Evolutionary conservation across 37 sponge, comb jelly and placozoan species (phyloP).

Genomic region (Dysidea cf. avara): DNA sequence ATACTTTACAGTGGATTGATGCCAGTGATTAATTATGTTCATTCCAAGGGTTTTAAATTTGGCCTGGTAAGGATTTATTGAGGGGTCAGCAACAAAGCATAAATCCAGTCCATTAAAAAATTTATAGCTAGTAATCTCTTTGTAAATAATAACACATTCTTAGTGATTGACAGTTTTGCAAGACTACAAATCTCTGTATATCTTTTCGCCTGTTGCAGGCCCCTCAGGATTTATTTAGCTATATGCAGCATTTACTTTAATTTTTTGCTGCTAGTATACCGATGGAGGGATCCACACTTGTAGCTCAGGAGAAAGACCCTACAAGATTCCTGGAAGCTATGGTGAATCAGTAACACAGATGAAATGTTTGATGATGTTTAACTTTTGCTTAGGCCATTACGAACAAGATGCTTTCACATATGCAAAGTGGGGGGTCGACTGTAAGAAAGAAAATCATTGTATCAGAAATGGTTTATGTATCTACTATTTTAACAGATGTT

Average conservation of each 20-base stretch:
- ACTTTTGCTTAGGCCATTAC: slow-evolving; percentile 52
- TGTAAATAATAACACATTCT: too few relatives aligned
- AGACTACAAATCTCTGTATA: too few relatives aligned
- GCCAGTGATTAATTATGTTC: slow-evolving; percentile 66
- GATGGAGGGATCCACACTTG: slow-evolving; percentile 81
- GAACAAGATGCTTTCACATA: slow-evolving; percentile 81
- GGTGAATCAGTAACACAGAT: slow-evolving; percentile 15
- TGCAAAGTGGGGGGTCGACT: slow-evolving; percentile 82
- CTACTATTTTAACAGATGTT: slow-evolving; percentile 48
- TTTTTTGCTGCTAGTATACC: slow-evolving; percentile 68
- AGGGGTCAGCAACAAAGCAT: too few relatives aligned
- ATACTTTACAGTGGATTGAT: slow-evolving; percentile 53
- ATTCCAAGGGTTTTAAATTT: slow-evolving; percentile 84
- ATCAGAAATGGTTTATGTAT: neutral
- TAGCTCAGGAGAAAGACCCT: slow-evolving; percentile 53
- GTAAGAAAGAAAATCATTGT: slow-evolving; percentile 31
- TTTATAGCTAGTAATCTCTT: too few relatives aligned
- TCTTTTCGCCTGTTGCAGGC: too few relatives aligned
- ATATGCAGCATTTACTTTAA: too few relatives aligned
- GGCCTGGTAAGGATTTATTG: slow-evolving; percentile 59
- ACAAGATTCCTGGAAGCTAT: slow-evolving; percentile 85
- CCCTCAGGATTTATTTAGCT: too few relatives aligned
- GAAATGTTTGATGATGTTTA: too few relatives aligned
- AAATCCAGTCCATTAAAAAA: too few relatives aligned
- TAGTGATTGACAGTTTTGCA: too few relatives aligned